phyloP scores from a whole-genome alignment of 2,113 vertebrate species.

The Leptocoma aspasia region DNA sequence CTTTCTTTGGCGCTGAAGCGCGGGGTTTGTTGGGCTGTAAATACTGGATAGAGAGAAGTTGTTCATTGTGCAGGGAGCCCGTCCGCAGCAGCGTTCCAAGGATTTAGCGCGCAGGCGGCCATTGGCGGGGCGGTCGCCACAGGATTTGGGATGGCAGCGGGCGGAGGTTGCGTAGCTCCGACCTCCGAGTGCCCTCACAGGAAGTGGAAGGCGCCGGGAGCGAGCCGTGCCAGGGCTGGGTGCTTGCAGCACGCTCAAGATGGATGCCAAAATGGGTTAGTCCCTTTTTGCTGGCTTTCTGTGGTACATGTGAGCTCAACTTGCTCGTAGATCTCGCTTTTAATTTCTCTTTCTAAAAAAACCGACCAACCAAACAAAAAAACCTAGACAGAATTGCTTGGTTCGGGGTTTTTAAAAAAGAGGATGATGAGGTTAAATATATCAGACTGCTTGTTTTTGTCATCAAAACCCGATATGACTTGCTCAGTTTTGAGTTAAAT shows the following conservation, averaged over 20 bases:
- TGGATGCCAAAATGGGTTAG: constrained; percentile 89
- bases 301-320: rapidly evolving
- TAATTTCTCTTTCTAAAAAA: too few relatives aligned
- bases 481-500: not conserved
- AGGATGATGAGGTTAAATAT: not conserved
- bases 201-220: constrained; percentile 57
- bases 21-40: not conserved
- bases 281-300: not conserved
- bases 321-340: not conserved
- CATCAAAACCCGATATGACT: rapidly evolving
- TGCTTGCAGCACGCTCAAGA: constrained; percentile 76
- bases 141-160: not conserved
- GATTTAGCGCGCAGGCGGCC: not conserved
- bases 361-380: not conserved
- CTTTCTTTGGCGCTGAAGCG: not conserved
- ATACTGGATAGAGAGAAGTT: not conserved
- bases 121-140: not conserved
- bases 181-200: constrained; percentile 54
- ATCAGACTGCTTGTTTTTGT: not conserved
- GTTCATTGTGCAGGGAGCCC: not conserved
- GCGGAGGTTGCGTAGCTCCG: constrained; percentile 25
- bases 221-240: constrained; percentile 39
- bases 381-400: not conserved
- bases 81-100: not conserved
- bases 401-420: not conserved